Evolutionary conservation across 2,888 invertebrate genomes (phyloP), one percentile per base, ranked within the genome.

Genomic region (Dilophus febrilis): DNA sequence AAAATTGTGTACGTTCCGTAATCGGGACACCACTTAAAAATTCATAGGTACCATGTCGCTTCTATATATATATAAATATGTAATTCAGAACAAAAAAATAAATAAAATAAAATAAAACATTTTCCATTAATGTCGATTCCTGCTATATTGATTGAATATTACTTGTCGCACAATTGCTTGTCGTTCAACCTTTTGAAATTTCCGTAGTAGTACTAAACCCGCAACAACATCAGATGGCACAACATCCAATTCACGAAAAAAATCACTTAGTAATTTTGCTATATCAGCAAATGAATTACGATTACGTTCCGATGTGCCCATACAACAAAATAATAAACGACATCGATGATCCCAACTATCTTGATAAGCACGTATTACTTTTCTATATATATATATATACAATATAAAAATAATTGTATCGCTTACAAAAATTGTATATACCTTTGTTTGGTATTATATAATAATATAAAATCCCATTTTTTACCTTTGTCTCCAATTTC

Each of bases 301-400:
- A 47, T 64, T 80, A 43, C 79, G 70, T 52, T 85, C 84, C 26
- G 78, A 77, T 42, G 77, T 71, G 40, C 78, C 69, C 63, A 85
- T 79, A 57, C 86, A 87, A 57, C 86, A 87, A 55, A 86, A 86
- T 10, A 87, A 60, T 45, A 85, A 63, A 29, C 80, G 70, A 58
- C 85, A 84, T 47, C 87, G 68, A 55, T 80, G 75, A 58, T 86
- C 81, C 87, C 87, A 87, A 53, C 83, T 84, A 56, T 85, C 80
- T 58, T 86, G 83, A 59, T 87, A 87, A 31, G 84, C 83, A 46
- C 84, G 68, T 52, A 85, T 71, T 8, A 87, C 85, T 68, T 86
- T 86, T 56, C 86, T 86, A 60, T 13, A 67, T 66, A 46, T 44
- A 41, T 38, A 36, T 29, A 38, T 37, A 36, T 40, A 27, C 26